Conservation (phyloP, 2,113 vertebrate genomes). For the Noturus placidus region DNA sequence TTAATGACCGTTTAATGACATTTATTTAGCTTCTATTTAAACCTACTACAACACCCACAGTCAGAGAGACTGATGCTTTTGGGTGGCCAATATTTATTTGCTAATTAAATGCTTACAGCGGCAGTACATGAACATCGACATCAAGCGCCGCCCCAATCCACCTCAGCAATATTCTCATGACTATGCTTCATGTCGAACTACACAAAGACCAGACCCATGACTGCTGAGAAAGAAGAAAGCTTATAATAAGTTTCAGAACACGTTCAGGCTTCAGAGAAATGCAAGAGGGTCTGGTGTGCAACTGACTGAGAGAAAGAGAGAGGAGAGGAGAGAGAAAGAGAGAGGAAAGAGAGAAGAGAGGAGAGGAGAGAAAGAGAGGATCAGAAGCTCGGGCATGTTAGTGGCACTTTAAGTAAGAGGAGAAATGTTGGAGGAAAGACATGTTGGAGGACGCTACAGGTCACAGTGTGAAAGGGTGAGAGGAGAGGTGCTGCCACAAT, state of each 20-base stretch:
- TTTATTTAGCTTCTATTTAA: neutral
- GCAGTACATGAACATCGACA: neutral
- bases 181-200: neutral
- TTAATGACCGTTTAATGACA: neutral
- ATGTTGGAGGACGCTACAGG: neutral
- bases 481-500: neutral
- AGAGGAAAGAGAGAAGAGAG: neutral
- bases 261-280: conserved; percentile 6
- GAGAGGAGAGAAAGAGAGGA: conserved; percentile 1
- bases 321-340: neutral
- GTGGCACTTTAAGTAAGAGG: conserved; percentile 13
- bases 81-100: neutral
- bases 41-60: neutral
- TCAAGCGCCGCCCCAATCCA: neutral
- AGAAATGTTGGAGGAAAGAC: neutral
- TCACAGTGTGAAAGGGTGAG: neutral
- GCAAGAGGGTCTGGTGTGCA: conserved; percentile 1
- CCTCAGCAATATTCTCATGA: neutral
- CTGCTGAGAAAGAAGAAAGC: neutral
- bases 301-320: neutral
- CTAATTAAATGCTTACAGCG: neutral
- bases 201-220: neutral
- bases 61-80: neutral
- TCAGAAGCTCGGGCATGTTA: conserved; percentile 2
- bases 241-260: neutral